Conservation (phyloP, 2,797 vertebrate genomes). For the Anguilla anguilla region DNA sequence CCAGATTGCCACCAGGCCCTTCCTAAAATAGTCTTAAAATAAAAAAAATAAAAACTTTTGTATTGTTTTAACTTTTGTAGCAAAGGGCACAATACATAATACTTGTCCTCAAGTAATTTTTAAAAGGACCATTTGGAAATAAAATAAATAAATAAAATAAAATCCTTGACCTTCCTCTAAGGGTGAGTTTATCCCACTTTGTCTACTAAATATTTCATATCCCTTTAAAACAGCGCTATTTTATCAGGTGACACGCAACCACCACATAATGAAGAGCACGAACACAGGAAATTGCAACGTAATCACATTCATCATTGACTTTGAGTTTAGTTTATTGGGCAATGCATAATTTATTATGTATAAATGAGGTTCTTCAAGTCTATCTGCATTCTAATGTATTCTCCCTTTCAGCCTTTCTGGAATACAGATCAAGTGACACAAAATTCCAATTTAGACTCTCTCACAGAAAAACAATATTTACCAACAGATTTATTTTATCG, state of each 20-base stretch:
- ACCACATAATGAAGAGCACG: constrained; percentile 67
- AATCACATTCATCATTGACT: constrained; percentile 71
- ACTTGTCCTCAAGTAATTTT: background rate
- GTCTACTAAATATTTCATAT: background rate
- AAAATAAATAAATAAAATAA: background rate
- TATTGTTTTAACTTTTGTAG: background rate
- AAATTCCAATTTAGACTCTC: background rate
- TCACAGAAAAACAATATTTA: constrained; percentile 35
- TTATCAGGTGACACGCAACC: constrained; percentile 51
- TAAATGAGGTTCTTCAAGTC: constrained; percentile 70
- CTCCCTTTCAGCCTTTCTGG: constrained; percentile 66
- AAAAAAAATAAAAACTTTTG: no score
- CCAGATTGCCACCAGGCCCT: background rate
- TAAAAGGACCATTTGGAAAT: constrained; percentile 4
- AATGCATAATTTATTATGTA: constrained; percentile 75
- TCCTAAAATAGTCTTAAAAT: background rate
- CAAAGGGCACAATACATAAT: background rate
- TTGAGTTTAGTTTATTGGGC: constrained; percentile 69
- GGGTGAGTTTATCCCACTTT: background rate
- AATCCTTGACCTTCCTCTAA: constrained; percentile 1
- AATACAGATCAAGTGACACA: constrained; percentile 61
- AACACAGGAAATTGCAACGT: constrained; percentile 50
- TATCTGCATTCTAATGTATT: constrained; percentile 66
- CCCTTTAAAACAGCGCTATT: constrained; percentile 48
- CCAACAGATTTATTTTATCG: constrained; percentile 50